Percentiles rank a stretch among this genome's conserved stretches.
Conservation (phyloP, 2,113 vertebrate genomes). For the Noctilio leporinus region DNA sequence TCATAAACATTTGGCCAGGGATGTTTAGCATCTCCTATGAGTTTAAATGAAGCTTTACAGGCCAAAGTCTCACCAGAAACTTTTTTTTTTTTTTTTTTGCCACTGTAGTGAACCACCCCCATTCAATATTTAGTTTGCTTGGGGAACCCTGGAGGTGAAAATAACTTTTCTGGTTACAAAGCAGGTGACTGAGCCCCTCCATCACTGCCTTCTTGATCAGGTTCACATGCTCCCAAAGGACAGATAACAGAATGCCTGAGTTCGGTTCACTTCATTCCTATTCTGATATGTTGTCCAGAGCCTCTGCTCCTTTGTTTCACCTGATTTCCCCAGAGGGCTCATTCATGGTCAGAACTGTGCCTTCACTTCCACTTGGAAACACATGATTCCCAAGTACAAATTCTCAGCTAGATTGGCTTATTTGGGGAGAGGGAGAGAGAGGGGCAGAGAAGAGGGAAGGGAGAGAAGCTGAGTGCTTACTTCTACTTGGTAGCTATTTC, state of each 20-base stretch:
- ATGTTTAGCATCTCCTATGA: not conserved
- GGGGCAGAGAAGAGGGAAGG: not conserved
- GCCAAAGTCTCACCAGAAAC: not conserved
- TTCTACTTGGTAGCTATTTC: not conserved
- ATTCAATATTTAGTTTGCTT: not conserved
- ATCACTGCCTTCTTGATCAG: not conserved
- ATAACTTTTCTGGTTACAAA: not conserved
- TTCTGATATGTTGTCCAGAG: not conserved
- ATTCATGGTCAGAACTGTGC: not conserved
- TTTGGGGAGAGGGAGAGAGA: too few species aligned
- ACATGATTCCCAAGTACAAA: not conserved
- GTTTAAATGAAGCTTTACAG: constrained; percentile 17
- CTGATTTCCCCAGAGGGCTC: not conserved
- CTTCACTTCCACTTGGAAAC: not conserved
- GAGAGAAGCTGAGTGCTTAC: not conserved
- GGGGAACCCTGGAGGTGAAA: not conserved
- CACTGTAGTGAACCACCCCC: not conserved
- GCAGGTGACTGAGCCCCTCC: not conserved
- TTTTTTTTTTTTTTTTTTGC: not conserved
- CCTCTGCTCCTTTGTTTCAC: not conserved
- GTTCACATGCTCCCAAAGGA: not conserved
- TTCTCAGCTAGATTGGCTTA: not conserved
- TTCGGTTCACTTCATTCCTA: not conserved
- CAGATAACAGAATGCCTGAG: not conserved
- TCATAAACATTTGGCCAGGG: not conserved